Evolutionary conservation across 2,888 invertebrate genomes (phyloP).

Genomic region (Phyllotreta striolata): DNA sequence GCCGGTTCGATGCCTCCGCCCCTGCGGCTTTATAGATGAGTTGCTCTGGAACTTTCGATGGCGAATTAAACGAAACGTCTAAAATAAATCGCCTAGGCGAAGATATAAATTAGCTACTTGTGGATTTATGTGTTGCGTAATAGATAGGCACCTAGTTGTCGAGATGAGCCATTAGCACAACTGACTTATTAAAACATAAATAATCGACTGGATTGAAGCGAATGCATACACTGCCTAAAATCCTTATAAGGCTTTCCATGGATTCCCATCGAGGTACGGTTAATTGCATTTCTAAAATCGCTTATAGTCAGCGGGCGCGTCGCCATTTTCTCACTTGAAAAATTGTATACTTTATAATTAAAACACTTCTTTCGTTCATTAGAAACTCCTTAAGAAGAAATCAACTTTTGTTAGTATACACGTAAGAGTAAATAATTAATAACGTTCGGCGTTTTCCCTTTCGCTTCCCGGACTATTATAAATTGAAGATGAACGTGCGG

Average conservation of each 20-base stretch:
- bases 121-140: not conserved
- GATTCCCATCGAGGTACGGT: conserved; percentile 15
- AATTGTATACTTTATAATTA: too few relatives aligned
- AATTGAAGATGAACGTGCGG: conserved; percentile 5
- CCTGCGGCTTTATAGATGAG: too few relatives aligned
- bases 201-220: conserved; percentile 5
- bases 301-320: not conserved
- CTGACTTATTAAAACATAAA: conserved; percentile 22
- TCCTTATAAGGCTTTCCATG: conserved; percentile 20
- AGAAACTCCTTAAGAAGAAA: too few relatives aligned
- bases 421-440: not conserved
- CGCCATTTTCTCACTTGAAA: not conserved
- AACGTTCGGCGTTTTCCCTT: not conserved
- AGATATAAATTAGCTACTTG: conserved; percentile 14
- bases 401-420: too few relatives aligned
- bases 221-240: conserved; percentile 13
- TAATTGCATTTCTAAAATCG: conserved; percentile 6
- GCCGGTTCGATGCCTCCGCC: too few relatives aligned
- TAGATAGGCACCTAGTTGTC: not conserved
- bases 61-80: too few relatives aligned
- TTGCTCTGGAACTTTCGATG: too few relatives aligned
- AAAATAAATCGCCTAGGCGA: too few relatives aligned
- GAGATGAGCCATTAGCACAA: conserved; percentile 19
- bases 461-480: too few relatives aligned
- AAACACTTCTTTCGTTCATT: too few relatives aligned